Evolutionary conservation across 2,113 vertebrate species (phyloP).

Genomic region (Marmota monax): DNA sequence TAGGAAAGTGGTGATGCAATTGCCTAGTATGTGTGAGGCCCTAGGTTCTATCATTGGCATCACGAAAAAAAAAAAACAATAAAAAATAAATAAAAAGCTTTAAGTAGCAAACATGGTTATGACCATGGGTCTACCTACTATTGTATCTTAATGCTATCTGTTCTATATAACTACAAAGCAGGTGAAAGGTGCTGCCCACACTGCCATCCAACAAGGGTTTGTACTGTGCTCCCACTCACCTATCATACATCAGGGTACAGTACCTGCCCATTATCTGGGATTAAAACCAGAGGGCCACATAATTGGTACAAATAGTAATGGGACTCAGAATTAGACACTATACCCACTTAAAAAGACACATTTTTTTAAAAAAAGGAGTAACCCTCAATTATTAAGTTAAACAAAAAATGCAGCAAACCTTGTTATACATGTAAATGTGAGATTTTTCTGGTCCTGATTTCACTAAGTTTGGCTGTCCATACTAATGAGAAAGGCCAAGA

Average conservation of each 20-base stretch:
- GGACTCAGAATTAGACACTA: slow-evolving; percentile 4
- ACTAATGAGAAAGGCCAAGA: neutral
- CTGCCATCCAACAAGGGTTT: neutral
- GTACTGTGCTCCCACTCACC: neutral
- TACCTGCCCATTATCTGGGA: neutral
- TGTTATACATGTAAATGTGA: neutral
- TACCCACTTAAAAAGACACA: slow-evolving; percentile 28
- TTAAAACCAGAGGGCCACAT: neutral
- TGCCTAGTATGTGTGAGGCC: neutral
- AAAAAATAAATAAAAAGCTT: neutral
- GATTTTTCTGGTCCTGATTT: slow-evolving; percentile 48
- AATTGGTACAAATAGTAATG: neutral
- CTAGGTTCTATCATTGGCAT: neutral
- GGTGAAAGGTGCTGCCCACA: neutral
- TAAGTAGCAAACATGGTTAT: neutral
- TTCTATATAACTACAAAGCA: neutral
- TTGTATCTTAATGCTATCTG: neutral
- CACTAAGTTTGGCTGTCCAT: neutral
- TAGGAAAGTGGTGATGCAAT: neutral
- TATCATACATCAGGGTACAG: neutral
- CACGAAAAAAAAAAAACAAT: neutral
- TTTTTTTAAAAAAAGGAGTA: slow-evolving; percentile 1
- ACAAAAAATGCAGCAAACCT: slow-evolving; percentile 35
- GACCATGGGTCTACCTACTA: neutral
- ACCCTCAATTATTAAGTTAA: neutral